These are phyloP conservation scores for Corythornis madagascariensis DNA, from an alignment of 2,113 vertebrate genomes.

Conservation along the genomic window DNA sequence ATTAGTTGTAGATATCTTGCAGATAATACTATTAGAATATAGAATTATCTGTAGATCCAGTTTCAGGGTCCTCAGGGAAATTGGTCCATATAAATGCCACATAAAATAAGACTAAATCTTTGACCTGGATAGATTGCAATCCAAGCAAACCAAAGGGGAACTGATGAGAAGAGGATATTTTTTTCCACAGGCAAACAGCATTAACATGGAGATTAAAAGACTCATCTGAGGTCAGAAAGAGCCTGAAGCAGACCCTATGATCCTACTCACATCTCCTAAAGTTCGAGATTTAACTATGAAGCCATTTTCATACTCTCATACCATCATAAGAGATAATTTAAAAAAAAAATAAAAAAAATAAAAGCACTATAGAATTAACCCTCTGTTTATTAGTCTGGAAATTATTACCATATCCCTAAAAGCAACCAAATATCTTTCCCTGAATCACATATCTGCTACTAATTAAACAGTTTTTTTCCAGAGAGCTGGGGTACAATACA, in stretches of 20 bases:
- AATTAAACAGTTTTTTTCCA: not conserved
- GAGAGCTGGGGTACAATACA: not conserved
- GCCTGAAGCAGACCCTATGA: not conserved
- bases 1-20: conserved; percentile 22
- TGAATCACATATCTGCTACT: not conserved
- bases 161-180: conserved; percentile 26
- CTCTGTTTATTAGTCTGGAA: not conserved
- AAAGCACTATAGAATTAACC: not conserved
- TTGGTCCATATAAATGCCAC: not conserved
- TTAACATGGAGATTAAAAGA: not conserved
- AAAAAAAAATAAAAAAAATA: not conserved
- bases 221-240: not conserved
- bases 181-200: not conserved
- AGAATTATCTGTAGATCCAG: conserved; percentile 10
- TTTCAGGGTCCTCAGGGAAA: not conserved
- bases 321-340: not conserved
- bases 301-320: not conserved
- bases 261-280: not conserved
- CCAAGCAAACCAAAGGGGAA: conserved; percentile 17
- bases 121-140: conserved; percentile 53
- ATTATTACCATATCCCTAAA: not conserved
- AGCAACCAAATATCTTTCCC: not conserved
- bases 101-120: conserved; percentile 8
- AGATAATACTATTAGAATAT: conserved; percentile 7
- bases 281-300: not conserved